These are phyloP conservation scores for Naja naja DNA, from an alignment of 2,113 vertebrate genomes.

Conservation along the genomic window DNA sequence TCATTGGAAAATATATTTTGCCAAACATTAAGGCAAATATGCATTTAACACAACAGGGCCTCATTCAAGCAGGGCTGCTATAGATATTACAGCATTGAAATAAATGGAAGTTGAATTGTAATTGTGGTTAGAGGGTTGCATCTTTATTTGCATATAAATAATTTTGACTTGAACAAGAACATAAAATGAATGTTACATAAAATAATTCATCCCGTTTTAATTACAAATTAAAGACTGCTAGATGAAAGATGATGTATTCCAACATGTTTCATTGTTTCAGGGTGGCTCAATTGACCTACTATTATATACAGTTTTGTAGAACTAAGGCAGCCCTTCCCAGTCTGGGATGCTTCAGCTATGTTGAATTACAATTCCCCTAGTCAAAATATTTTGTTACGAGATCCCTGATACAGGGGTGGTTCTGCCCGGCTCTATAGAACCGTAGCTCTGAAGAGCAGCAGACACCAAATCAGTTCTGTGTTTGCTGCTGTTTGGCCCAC, in stretches of 20 bases:
- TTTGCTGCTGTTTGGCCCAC: no score
- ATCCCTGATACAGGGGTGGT: not conserved
- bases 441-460: no score
- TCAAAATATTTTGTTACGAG: not conserved
- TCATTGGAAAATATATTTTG: not conserved
- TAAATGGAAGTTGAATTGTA: slow-evolving; percentile 17
- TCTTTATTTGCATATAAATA: not conserved
- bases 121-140: not conserved
- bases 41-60: not conserved
- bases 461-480: no score
- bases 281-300: not conserved
- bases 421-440: no score
- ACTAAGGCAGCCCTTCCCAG: not conserved
- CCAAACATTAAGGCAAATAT: slow-evolving; percentile 10
- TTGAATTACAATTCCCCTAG: not conserved
- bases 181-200: not conserved
- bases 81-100: not conserved
- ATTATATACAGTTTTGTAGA: not conserved
- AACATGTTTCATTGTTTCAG: not conserved
- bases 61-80: slow-evolving; percentile 15
- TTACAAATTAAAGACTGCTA: not conserved
- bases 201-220: not conserved
- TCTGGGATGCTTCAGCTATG: not conserved
- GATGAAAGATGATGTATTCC: not conserved
- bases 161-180: not conserved